Evolutionary conservation across 2,797 vertebrate genomes (phyloP).

Genomic region (Tauraco hartlaubi): DNA sequence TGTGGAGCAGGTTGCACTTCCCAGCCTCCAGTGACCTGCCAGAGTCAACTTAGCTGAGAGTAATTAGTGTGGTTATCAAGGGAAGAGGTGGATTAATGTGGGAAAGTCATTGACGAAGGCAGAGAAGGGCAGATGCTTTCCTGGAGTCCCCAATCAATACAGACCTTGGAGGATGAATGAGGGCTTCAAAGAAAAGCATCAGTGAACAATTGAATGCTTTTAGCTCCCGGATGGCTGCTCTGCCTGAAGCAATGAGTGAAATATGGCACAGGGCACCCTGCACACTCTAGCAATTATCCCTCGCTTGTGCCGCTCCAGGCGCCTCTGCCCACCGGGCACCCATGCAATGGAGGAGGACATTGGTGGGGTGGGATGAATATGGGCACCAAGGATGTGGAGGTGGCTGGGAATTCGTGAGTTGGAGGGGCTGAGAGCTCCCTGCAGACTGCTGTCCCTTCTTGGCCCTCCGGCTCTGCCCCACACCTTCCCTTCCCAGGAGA

Average conservation of each 20-base stretch:
- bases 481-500: neutral
- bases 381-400: neutral
- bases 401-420: neutral
- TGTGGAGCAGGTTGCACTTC: neutral
- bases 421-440: neutral
- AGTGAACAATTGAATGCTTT: constrained; percentile 48
- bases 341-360: neutral
- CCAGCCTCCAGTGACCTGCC: constrained; percentile 33
- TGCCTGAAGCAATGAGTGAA: constrained; percentile 53
- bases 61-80: constrained; percentile 68
- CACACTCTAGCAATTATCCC: neutral
- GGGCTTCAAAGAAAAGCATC: constrained; percentile 71
- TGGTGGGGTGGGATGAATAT: neutral
- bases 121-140: constrained; percentile 68
- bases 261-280: neutral
- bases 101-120: constrained; percentile 78
- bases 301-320: neutral
- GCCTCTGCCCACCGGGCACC: neutral
- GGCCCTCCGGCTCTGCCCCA: neutral
- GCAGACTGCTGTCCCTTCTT: neutral
- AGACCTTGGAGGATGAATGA: constrained; percentile 64
- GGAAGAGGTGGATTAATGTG: constrained; percentile 76
- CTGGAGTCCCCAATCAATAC: constrained; percentile 70
- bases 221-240: constrained; percentile 56
- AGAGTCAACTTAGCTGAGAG: constrained; percentile 41